Evolutionary conservation across 2,797 vertebrate species (phyloP).

Genomic region (Arnoldichthys spilopterus): DNA sequence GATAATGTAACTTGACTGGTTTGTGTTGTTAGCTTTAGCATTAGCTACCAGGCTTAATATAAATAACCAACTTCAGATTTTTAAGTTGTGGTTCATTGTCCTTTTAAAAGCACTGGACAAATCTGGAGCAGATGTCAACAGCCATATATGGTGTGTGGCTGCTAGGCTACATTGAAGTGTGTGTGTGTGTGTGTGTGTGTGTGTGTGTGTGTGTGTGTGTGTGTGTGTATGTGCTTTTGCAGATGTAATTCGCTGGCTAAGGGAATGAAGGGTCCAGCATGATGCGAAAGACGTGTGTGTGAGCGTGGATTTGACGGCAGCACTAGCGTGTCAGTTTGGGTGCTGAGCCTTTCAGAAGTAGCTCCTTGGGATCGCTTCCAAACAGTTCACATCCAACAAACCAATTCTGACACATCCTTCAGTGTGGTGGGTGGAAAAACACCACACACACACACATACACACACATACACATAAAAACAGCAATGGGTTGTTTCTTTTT

Average conservation of each 20-base stretch:
- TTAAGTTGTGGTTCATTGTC: no score
- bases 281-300: neutral
- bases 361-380: slow-evolving; percentile 20
- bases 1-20: neutral
- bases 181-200: no score
- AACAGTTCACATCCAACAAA: slow-evolving; percentile 32
- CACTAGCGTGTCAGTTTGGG: neutral
- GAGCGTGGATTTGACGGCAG: neutral
- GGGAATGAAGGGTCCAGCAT: slow-evolving; percentile 2
- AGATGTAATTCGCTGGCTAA: slow-evolving; percentile 2
- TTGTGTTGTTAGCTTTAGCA: no score
- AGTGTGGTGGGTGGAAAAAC: slow-evolving; percentile 36
- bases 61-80: no score
- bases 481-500: neutral
- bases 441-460: slow-evolving; percentile 5
- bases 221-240: neutral
- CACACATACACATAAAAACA: slow-evolving; percentile 15
- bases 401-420: slow-evolving; percentile 38
- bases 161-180: neutral
- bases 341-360: neutral
- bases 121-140: neutral
- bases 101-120: neutral
- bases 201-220: neutral
- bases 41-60: no score
- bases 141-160: neutral